Evolutionary conservation across 2,888 invertebrate species (phyloP).

Genomic region (Flexamia atlantica): DNA sequence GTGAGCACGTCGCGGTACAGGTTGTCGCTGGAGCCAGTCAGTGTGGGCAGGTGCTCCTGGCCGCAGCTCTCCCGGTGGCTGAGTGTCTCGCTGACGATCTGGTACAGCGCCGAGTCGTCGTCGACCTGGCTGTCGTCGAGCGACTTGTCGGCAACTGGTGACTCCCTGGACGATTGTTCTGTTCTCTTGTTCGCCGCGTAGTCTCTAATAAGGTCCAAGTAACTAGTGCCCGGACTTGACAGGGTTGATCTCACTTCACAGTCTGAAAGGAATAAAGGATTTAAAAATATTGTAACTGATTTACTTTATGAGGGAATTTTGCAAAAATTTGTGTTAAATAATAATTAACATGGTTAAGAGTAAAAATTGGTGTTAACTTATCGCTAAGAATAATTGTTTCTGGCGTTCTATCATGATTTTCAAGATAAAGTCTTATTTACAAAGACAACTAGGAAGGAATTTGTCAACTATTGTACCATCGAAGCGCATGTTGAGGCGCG

Average conservation of each 20-base stretch:
- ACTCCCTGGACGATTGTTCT: not conserved
- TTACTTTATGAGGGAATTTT: no score
- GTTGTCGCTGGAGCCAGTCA: conserved; percentile 32
- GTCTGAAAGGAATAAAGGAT: conserved; percentile 7
- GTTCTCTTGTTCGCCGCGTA: conserved; percentile 70
- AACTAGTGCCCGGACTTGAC: conserved; percentile 72
- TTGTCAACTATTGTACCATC: no score
- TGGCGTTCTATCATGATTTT: no score
- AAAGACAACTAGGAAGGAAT: no score
- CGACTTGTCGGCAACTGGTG: not conserved
- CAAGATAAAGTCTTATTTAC: no score
- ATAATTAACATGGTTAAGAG: no score
- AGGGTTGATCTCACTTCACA: conserved; percentile 63
- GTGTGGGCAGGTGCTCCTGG: conserved; percentile 12
- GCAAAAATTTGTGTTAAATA: no score
- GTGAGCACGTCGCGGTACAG: conserved; percentile 53
- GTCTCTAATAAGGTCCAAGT: conserved; percentile 74
- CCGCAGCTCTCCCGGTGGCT: not conserved
- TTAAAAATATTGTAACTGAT: no score
- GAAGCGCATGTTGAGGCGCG: conserved; percentile 31
- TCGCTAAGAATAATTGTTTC: no score
- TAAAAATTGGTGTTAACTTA: no score
- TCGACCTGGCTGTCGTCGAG: not conserved
- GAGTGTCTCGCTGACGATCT: conserved; percentile 45
- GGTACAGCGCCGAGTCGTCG: not conserved